phyloP scores from a whole-genome alignment of 2,113 vertebrate genomes.

The Percina caprodes region DNA sequence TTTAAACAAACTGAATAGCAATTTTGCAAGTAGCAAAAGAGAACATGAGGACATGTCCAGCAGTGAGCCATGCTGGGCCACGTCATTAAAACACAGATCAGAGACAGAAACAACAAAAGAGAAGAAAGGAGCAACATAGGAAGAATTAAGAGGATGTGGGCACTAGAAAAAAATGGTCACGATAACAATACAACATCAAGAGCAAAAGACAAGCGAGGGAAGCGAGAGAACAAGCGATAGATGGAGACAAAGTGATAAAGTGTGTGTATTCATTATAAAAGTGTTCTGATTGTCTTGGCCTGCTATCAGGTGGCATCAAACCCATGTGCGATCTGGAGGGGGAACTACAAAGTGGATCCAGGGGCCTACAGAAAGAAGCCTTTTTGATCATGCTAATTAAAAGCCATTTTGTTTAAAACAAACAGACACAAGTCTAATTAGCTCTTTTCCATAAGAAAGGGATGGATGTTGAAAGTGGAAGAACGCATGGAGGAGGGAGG shows the following conservation, averaged over 20 bases:
- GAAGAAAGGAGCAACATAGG: constrained; percentile 51
- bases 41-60: constrained; percentile 26
- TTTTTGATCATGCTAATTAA: constrained; percentile 99
- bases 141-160: constrained; percentile 63
- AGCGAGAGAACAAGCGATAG: constrained; percentile 84
- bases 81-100: constrained; percentile 67
- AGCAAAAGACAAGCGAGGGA: constrained; percentile 61
- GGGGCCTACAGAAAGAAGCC: constrained; percentile 91
- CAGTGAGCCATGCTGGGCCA: constrained; percentile 29
- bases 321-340: constrained; percentile 88
- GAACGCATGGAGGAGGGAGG: constrained; percentile 80
- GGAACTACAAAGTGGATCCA: constrained; percentile 94
- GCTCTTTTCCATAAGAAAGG: constrained; percentile 99
- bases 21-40: constrained; percentile 9
- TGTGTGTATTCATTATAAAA: constrained; percentile 91
- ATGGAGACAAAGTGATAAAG: constrained; percentile 86
- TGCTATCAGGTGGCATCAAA: constrained; percentile 96
- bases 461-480: constrained; percentile 99
- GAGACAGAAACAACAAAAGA: constrained; percentile 54
- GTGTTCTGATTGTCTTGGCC: constrained; percentile 89
- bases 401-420: constrained; percentile 99
- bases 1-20: constrained; percentile 1
- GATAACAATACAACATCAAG: constrained; percentile 72
- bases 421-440: constrained; percentile 99
- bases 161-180: constrained; percentile 39